These are phyloP conservation scores for Lasioglossum zephyrum DNA, from an alignment of 2,888 invertebrate genomes.

Conservation along the genomic window DNA sequence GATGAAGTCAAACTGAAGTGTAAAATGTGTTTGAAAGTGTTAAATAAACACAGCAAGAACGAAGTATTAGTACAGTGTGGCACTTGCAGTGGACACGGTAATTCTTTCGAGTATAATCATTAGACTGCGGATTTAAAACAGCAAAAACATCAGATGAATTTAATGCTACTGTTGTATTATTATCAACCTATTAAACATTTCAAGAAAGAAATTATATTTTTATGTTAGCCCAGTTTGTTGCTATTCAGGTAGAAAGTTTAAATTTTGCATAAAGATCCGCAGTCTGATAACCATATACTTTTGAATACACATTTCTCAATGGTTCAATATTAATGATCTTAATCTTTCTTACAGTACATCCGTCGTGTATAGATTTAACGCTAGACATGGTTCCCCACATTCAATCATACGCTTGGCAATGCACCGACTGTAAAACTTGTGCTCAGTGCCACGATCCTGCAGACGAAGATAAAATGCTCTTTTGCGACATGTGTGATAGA, in stretches of 20 bases:
- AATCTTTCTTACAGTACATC: conserved; percentile 88
- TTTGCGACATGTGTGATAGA: conserved; percentile 97
- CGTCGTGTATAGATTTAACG: conserved; percentile 93
- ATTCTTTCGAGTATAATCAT: conserved; percentile 57
- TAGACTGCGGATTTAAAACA: too few species aligned
- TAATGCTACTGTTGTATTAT: too few species aligned
- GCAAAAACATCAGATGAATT: too few species aligned
- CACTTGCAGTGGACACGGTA: conserved; percentile 87
- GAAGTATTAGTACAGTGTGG: conserved; percentile 87
- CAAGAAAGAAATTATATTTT: too few species aligned
- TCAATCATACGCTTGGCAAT: conserved; percentile 96
- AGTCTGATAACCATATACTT: not conserved
- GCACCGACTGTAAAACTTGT: conserved; percentile 96
- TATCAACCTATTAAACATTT: too few species aligned
- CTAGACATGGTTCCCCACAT: conserved; percentile 93
- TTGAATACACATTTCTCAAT: conserved; percentile 76
- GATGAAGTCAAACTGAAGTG: conserved; percentile 83
- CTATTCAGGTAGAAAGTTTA: not conserved
- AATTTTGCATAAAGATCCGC: not conserved
- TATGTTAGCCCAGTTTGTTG: too few species aligned
- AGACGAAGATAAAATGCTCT: conserved; percentile 96
- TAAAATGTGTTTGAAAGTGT: conserved; percentile 85
- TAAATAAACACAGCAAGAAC: conserved; percentile 84
- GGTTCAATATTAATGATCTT: not conserved
- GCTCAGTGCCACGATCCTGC: conserved; percentile 92